A percentile compares a stretch with the other conserved stretches of the same genome.
Evolutionary conservation across 1,140 invertebrate genomes (phyloP).

Genomic region (Drosophila arawakana): DNA sequence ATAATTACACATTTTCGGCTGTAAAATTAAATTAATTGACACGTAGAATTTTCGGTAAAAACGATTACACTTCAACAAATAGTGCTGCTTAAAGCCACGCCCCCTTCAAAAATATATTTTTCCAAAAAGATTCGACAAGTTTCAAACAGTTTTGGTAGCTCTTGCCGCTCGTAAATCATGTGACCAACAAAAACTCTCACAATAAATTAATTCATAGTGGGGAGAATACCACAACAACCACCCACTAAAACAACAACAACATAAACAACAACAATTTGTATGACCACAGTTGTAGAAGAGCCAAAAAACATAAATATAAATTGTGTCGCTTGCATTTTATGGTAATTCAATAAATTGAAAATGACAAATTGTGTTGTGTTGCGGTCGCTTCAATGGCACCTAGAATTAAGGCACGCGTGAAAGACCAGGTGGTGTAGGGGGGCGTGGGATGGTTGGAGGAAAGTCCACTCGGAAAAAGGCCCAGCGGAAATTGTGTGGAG

Average conservation of each 20-base stretch:
- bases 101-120: constrained; percentile 23
- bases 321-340: constrained; percentile 72
- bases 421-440: neutral
- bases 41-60: neutral
- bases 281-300: constrained; percentile 49
- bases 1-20: too few species aligned
- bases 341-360: constrained; percentile 83
- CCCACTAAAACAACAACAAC: constrained; percentile 5
- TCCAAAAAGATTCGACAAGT: constrained; percentile 5
- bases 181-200: constrained; percentile 44
- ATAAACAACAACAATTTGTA: constrained; percentile 35
- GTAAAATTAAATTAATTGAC: too few species aligned
- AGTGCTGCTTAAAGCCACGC: too few species aligned
- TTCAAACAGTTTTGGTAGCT: constrained; percentile 29
- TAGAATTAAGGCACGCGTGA: constrained; percentile 21
- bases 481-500: constrained; percentile 19
- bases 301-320: constrained; percentile 68
- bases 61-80: neutral
- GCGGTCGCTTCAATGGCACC: constrained; percentile 60
- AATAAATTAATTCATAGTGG: constrained; percentile 67
- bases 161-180: constrained; percentile 63
- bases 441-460: neutral
- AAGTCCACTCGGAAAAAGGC: neutral
- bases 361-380: constrained; percentile 83
- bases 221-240: constrained; percentile 37